These are phyloP conservation scores for Rhamnusium bicolor DNA, from an alignment of 2,888 invertebrate genomes.

Conservation along the genomic window DNA sequence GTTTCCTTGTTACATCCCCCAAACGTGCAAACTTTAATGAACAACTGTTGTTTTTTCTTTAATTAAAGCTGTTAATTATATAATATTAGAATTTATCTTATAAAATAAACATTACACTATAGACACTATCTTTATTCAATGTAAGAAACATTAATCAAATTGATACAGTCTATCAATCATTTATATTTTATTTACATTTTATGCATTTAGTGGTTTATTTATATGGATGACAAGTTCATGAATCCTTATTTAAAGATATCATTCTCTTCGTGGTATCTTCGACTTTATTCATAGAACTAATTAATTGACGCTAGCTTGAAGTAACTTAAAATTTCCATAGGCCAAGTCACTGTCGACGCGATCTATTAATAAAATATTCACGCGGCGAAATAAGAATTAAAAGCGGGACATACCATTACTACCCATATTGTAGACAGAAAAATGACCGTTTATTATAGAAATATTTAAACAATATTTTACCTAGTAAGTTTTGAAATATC, in stretches of 20 bases:
- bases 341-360: neutral
- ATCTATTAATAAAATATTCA: slow-evolving; percentile 26
- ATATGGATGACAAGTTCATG: slow-evolving; percentile 7
- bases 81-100: neutral
- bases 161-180: slow-evolving; percentile 4
- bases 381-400: slow-evolving; percentile 1
- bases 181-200: slow-evolving; percentile 5
- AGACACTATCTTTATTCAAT: neutral
- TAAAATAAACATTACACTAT: neutral
- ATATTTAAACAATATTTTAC: neutral
- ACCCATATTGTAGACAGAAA: neutral
- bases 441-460: neutral
- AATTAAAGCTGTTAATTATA: neutral
- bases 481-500: too few species aligned
- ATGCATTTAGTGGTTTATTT: slow-evolving; percentile 11
- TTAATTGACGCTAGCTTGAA: slow-evolving; percentile 8
- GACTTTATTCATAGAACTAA: slow-evolving; percentile 31
- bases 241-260: neutral
- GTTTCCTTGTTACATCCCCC: neutral
- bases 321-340: slow-evolving; percentile 17
- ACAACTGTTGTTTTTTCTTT: slow-evolving; percentile 5
- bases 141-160: slow-evolving; percentile 3
- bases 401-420: neutral
- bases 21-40: neutral
- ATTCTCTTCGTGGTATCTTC: slow-evolving; percentile 19